Evolutionary conservation across 2,797 vertebrate genomes (phyloP), one percentile per base, ranked within the genome.

Genomic region (Furcifer pardalis): DNA sequence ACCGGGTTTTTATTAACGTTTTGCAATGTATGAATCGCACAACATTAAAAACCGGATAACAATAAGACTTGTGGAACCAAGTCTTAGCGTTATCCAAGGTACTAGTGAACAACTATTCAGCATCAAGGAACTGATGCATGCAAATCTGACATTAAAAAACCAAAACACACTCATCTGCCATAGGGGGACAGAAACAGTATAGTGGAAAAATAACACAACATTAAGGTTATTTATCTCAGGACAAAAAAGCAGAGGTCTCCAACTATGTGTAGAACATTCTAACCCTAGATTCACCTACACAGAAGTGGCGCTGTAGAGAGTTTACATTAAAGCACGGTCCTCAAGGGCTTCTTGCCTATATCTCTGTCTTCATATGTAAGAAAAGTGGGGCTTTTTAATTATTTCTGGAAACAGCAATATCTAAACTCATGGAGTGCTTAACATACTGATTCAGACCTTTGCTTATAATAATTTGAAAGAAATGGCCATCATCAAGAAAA

Each of bases 351-450:
- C 40, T 1, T 9, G 7, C 23, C 63, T 25, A 30, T 15, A 40
- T 46, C 56, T 68, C 23, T 68, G n/a, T 68, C 23, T 8, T 77
- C 32, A 32, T 46, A 5, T n/a, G 25, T 56, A 32, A 80, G 49
- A 68, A 19, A 74, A 76, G 63, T 77, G 44, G 46, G 65, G 35
- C 37, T 83, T 79, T 65, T 74, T 79, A 12, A 42, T 78, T 81
- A 84, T 13, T 52, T 59, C 9, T 66, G n/a, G 17, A 4, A 74
- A 77, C 35, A 23, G 1, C 15, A 40, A 5, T 63, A 79, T 80
- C 69, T 69, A 69, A 73, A 73, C 44, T 52, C 63, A 19, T 0
- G 5, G 15, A 72, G n/a, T 13, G 19, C 73, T 42, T 68, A 91
- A 82, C 0, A 0, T 12, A 72, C 87, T 74, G 27, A 2, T 75